Conservation (phyloP, 2,888 invertebrate genomes). For the Dasypolia templi region DNA sequence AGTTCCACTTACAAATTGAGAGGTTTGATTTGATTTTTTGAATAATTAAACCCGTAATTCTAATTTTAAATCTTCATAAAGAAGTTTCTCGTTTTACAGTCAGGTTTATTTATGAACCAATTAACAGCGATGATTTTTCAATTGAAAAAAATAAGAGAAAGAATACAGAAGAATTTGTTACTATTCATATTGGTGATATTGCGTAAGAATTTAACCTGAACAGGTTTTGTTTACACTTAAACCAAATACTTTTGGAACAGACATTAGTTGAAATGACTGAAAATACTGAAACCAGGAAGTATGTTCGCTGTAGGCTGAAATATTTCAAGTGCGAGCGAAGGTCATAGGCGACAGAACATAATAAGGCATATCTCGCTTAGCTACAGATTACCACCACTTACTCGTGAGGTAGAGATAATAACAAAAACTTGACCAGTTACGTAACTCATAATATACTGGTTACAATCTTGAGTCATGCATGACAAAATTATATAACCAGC, state of each 20-base stretch:
- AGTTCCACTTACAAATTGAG: not conserved
- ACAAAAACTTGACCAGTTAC: not conserved
- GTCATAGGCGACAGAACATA: constrained; percentile 27
- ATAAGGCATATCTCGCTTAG: constrained; percentile 53
- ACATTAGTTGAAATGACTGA: constrained; percentile 8
- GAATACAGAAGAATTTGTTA: not conserved
- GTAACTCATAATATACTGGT: not conserved
- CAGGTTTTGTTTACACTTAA: not conserved
- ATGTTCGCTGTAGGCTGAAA: constrained; percentile 41
- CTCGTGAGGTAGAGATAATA: not conserved
- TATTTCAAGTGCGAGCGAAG: constrained; percentile 27
- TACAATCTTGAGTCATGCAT: not conserved
- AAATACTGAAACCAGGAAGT: constrained; percentile 5
- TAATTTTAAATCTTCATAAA: not conserved
- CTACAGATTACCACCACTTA: constrained; percentile 36
- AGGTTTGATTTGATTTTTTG: not conserved
- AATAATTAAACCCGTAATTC: not conserved
- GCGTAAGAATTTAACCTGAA: not conserved
- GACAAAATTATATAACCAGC: too few species aligned
- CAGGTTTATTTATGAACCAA: not conserved
- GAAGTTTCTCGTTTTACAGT: not conserved
- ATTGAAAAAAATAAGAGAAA: not conserved
- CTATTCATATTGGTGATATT: not conserved
- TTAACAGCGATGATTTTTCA: not conserved
- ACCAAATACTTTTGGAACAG: not conserved